These are phyloP conservation scores for Rhea americana DNA, from an alignment of 2,113 vertebrate species.

Conservation along the genomic window DNA sequence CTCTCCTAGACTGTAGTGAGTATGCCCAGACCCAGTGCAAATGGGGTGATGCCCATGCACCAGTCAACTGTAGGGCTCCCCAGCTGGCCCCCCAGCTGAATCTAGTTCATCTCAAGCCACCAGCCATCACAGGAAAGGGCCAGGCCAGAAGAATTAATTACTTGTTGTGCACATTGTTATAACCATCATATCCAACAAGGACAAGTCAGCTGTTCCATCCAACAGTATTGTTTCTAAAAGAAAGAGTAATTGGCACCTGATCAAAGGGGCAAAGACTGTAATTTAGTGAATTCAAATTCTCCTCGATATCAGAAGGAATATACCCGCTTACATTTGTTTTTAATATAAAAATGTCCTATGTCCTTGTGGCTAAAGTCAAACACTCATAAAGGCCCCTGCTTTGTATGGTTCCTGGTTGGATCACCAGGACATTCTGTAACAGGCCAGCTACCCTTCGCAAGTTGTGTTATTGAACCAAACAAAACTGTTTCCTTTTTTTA, in stretches of 20 bases:
- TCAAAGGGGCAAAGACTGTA: no score
- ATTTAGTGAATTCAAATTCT: background rate
- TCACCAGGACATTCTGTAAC: background rate
- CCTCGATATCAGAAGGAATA: background rate
- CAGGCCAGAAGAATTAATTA: background rate
- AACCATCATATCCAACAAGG: background rate
- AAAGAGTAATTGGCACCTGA: background rate
- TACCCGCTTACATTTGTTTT: background rate
- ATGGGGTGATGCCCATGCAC: rapidly evolving
- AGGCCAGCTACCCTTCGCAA: background rate
- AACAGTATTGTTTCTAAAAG: background rate
- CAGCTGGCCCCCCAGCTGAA: background rate
- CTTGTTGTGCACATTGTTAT: background rate
- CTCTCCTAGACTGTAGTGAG: rapidly evolving
- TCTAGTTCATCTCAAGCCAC: background rate
- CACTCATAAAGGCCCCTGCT: background rate
- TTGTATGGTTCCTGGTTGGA: rapidly evolving
- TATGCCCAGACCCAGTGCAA: rapidly evolving
- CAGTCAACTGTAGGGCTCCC: background rate
- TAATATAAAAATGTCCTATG: background rate
- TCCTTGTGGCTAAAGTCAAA: background rate
- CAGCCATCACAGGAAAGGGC: background rate
- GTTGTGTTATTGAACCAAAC: background rate
- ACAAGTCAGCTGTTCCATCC: background rate
- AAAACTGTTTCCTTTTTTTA: background rate